Evolutionary conservation across 2,888 invertebrate species (phyloP).

Genomic region (Trimorus sp.): DNA sequence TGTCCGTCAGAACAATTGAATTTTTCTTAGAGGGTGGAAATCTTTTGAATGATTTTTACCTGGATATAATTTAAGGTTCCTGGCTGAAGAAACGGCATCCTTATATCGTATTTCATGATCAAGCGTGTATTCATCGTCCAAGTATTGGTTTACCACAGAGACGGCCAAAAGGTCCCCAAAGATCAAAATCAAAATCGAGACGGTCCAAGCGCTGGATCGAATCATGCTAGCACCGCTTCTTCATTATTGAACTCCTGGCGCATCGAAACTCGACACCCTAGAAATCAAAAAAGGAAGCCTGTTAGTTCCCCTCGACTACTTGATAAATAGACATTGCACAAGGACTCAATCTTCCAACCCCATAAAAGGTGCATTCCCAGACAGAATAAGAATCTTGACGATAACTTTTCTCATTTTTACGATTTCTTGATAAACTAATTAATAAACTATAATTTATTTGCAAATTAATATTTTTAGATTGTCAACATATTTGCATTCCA

Average conservation of each 20-base stretch:
- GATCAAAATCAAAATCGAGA: constrained; percentile 71
- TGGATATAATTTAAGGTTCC: constrained; percentile 81
- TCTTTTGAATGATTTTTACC: constrained; percentile 73
- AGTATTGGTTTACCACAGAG: constrained; percentile 76
- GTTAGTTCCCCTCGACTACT: constrained; percentile 8
- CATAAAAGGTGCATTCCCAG: no score
- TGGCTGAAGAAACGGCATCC: constrained; percentile 84
- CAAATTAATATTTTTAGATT: no score
- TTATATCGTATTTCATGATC: constrained; percentile 85
- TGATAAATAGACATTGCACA: no score
- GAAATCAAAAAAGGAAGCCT: constrained; percentile 9
- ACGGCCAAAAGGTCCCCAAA: constrained; percentile 72
- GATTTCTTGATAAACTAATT: neutral
- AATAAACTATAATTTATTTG: neutral
- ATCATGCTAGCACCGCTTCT: constrained; percentile 75
- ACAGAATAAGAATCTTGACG: no score
- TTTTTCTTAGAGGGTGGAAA: no score
- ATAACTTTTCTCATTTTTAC: no score
- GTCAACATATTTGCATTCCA: no score
- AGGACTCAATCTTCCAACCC: no score
- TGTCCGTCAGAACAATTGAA: no score
- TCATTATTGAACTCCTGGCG: constrained; percentile 66
- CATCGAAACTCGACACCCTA: constrained; percentile 51
- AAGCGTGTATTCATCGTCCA: constrained; percentile 84
- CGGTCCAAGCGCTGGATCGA: constrained; percentile 68